Conservation (phyloP, 2,113 vertebrate species). For the Ammodytes marinus region DNA sequence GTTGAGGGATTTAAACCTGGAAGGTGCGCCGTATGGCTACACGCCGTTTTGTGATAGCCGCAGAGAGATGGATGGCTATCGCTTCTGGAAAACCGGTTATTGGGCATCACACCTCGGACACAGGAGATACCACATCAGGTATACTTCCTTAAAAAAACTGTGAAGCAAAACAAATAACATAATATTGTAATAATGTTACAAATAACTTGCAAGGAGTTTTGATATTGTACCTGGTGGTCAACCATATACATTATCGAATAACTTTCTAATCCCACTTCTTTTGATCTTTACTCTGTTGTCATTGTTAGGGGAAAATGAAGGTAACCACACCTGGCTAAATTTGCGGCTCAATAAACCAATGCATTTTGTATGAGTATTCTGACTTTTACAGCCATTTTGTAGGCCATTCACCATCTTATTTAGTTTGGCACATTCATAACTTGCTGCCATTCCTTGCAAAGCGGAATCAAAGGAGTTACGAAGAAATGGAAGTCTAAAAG, state of each 20-base stretch:
- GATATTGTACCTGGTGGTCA: neutral
- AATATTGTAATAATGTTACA: too few relatives aligned
- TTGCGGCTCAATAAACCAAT: neutral
- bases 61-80: conserved; percentile 96
- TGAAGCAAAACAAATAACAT: neutral
- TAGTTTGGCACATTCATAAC: neutral
- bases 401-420: neutral
- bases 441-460: neutral
- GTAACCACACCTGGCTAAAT: neutral
- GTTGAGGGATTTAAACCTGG: conserved; percentile 90
- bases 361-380: conserved; percentile 1
- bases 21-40: conserved; percentile 95
- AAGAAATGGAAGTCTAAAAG: neutral
- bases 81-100: conserved; percentile 97
- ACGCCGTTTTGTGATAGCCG: conserved; percentile 98
- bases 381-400: neutral
- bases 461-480: neutral
- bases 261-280: neutral
- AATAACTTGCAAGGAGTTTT: neutral
- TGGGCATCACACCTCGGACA: conserved; percentile 95
- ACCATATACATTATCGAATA: neutral
- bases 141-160: neutral
- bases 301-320: neutral
- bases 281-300: neutral
- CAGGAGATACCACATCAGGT: conserved; percentile 98